phyloP scores from a whole-genome alignment of 1,140 invertebrate genomes.

The Bradysia coprophila region DNA sequence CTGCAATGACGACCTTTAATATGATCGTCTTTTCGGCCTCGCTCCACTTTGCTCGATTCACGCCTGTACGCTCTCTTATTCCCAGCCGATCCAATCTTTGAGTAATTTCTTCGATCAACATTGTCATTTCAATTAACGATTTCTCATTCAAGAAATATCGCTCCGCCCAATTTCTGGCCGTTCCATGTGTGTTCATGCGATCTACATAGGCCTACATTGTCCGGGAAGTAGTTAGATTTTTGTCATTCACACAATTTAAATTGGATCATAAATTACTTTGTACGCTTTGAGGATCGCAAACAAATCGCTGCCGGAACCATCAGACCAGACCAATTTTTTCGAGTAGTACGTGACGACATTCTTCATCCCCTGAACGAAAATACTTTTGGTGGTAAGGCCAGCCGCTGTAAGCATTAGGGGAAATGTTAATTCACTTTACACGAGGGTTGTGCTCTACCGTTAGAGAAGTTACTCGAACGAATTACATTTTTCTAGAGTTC shows the following conservation, averaged over 20 bases:
- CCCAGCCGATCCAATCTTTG: slow-evolving; percentile 32
- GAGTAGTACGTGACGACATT: slow-evolving; percentile 54
- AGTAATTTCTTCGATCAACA: slow-evolving; percentile 49
- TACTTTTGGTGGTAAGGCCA: slow-evolving; percentile 57
- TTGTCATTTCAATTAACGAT: slow-evolving; percentile 49
- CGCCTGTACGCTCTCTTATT: slow-evolving; percentile 22
- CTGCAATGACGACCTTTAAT: slow-evolving; percentile 40
- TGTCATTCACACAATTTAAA: too few species aligned
- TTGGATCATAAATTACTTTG: too few species aligned
- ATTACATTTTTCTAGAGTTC: not conserved
- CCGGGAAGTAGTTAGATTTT: not conserved
- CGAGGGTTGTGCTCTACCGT: too few species aligned
- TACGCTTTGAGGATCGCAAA: slow-evolving; percentile 69
- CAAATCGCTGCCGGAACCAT: slow-evolving; percentile 66
- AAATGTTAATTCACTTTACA: too few species aligned
- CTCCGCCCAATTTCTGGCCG: slow-evolving; percentile 39
- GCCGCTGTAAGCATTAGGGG: slow-evolving; percentile 41
- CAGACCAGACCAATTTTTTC: slow-evolving; percentile 62
- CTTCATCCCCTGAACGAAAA: slow-evolving; percentile 35
- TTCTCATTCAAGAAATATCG: slow-evolving; percentile 52
- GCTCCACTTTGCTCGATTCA: slow-evolving; percentile 21
- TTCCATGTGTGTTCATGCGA: slow-evolving; percentile 1
- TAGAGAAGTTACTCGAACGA: not conserved
- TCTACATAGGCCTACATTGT: not conserved
- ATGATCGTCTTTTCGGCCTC: slow-evolving; percentile 32